Conservation (phyloP, 2,113 vertebrate species). For the Actinemys pallida region DNA sequence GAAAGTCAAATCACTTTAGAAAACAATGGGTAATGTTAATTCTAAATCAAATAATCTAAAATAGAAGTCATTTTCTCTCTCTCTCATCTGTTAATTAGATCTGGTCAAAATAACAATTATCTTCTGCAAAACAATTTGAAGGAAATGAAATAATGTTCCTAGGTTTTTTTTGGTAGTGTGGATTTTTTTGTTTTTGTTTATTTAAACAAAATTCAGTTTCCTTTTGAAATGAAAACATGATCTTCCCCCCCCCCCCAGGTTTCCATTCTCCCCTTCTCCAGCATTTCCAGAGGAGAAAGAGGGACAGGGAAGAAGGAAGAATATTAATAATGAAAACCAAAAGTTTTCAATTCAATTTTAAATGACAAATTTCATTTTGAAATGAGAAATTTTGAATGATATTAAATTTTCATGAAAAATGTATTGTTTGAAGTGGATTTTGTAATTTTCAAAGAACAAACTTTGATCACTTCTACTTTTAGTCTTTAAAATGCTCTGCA, state of each 20-base stretch:
- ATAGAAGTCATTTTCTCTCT: not conserved
- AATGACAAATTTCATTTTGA: not conserved
- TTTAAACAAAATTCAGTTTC: not conserved
- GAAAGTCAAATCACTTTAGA: not conserved
- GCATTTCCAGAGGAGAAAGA: not conserved
- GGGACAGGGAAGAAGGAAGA: not conserved
- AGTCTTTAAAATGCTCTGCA: too few species aligned
- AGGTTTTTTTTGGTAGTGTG: not conserved
- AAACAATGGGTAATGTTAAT: not conserved
- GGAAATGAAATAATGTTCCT: not conserved
- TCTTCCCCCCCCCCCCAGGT: fast-evolving
- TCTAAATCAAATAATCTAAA: not conserved
- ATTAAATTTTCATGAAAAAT: not conserved
- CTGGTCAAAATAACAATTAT: not conserved
- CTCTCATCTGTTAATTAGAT: not conserved
- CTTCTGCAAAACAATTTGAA: not conserved
- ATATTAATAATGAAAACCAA: not conserved
- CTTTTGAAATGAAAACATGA: not conserved
- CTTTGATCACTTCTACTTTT: too few species aligned
- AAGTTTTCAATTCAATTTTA: not conserved
- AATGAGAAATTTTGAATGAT: not conserved
- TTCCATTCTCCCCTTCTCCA: not conserved
- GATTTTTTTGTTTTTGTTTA: not conserved
- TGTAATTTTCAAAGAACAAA: too few species aligned
- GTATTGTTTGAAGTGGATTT: not conserved